phyloP scores from a whole-genome alignment of 2,113 vertebrate species.

The Mirounga angustirostris region DNA sequence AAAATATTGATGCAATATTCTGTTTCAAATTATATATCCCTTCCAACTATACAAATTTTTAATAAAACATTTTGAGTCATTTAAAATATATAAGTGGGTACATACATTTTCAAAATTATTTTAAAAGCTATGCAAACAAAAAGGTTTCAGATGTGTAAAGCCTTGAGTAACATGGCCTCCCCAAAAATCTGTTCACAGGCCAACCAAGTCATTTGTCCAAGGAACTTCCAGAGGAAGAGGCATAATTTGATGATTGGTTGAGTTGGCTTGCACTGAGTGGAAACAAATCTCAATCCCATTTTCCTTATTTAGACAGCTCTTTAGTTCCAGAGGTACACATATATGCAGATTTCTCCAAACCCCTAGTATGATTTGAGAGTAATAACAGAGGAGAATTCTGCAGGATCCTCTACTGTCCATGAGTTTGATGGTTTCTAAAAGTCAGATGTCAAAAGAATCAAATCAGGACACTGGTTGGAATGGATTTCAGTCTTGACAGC shows the following conservation, averaged over 20 bases:
- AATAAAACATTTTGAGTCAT: neutral
- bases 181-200: neutral
- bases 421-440: neutral
- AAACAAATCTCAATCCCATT: neutral
- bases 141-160: neutral
- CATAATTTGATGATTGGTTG: neutral
- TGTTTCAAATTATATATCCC: neutral
- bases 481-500: neutral
- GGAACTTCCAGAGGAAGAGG: neutral
- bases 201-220: neutral
- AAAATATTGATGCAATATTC: neutral
- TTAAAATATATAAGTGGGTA: neutral
- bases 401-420: neutral
- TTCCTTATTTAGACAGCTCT: neutral
- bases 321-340: neutral
- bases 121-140: neutral
- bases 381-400: neutral
- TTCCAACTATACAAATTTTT: conserved; percentile 30
- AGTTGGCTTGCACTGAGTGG: neutral
- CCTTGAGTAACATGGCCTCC: neutral
- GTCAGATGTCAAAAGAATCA: neutral
- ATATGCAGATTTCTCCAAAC: neutral
- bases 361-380: neutral
- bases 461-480: neutral
- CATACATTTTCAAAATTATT: conserved; percentile 30